phyloP scores from a whole-genome alignment of 1,140 invertebrate species.

The Drosophila equinoxialis region DNA sequence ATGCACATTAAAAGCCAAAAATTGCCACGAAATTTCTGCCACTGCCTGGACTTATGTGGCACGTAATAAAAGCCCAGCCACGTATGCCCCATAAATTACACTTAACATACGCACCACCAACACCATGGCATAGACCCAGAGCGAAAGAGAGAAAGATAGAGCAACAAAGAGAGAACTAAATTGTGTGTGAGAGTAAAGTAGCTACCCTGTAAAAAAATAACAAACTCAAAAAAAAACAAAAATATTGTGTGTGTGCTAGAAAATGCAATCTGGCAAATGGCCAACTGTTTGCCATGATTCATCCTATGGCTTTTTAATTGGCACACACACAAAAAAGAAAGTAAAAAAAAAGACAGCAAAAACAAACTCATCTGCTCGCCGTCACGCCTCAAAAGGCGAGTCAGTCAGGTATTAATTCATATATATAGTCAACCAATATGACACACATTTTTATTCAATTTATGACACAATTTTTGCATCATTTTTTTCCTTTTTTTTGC shows the following conservation, averaged over 20 bases:
- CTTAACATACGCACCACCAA: conserved; percentile 50
- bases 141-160: neutral
- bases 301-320: conserved; percentile 61
- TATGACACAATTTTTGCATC: conserved; percentile 61
- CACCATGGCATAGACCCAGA: neutral
- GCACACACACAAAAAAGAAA: conserved; percentile 41
- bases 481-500: conserved; percentile 19
- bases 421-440: conserved; percentile 58
- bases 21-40: conserved; percentile 58
- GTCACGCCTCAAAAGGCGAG: conserved; percentile 14
- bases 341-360: conserved; percentile 3
- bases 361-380: conserved; percentile 16
- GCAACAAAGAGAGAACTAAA: conserved; percentile 22
- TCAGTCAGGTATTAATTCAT: conserved; percentile 63
- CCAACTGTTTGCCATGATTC: conserved; percentile 55
- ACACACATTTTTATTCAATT: conserved; percentile 66
- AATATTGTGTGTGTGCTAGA: conserved; percentile 23
- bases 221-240: conserved; percentile 16
- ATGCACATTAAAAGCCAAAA: conserved; percentile 81
- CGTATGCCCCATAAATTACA: conserved; percentile 75
- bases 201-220: conserved; percentile 35
- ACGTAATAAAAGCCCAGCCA: conserved; percentile 62
- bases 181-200: conserved; percentile 33
- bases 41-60: conserved; percentile 14
- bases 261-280: conserved; percentile 63